A percentile compares a stretch with the other conserved stretches of the same genome.
Conservation (phyloP, 2,797 vertebrate genomes). For the Craterocephalus amniculus region DNA sequence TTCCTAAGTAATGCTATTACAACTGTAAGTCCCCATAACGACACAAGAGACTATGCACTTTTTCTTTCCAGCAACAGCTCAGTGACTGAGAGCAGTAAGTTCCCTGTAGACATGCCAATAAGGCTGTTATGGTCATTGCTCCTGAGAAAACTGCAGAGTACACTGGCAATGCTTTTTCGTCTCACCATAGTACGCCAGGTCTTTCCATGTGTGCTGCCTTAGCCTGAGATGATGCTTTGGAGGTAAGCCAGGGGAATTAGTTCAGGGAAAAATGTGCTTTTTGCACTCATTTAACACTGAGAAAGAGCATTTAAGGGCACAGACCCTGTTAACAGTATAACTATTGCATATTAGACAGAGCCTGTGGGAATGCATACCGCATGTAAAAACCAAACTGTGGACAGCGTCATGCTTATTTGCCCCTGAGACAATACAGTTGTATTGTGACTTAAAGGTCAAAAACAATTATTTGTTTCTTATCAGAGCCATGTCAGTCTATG, state of each 20-base stretch:
- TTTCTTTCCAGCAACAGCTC: constrained; percentile 46
- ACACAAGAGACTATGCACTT: constrained; percentile 25
- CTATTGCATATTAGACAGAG: constrained; percentile 52
- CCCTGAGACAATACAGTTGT: constrained; percentile 40
- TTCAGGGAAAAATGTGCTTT: constrained; percentile 56
- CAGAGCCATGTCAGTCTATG: not conserved
- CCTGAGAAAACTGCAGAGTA: constrained; percentile 68
- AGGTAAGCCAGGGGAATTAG: constrained; percentile 70
- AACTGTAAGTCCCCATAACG: constrained; percentile 27
- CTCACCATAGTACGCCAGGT: constrained; percentile 52
- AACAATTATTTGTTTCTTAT: constrained; percentile 33
- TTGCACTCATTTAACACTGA: constrained; percentile 67
- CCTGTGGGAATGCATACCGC: constrained; percentile 41
- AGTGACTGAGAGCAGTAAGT: constrained; percentile 43
- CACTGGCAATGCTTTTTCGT: constrained; percentile 71
- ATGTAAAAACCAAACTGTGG: constrained; percentile 30
- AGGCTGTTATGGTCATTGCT: constrained; percentile 67
- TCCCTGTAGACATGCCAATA: constrained; percentile 67
- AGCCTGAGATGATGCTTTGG: constrained; percentile 68
- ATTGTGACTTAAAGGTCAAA: constrained; percentile 45
- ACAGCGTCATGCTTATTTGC: constrained; percentile 42
- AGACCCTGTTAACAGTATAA: constrained; percentile 61
- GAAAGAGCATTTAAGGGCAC: constrained; percentile 59
- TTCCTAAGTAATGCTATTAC: constrained; percentile 23
- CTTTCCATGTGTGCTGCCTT: constrained; percentile 52